Conservation (phyloP, 2,888 invertebrate species). For the Tetheella fluctuosa region DNA sequence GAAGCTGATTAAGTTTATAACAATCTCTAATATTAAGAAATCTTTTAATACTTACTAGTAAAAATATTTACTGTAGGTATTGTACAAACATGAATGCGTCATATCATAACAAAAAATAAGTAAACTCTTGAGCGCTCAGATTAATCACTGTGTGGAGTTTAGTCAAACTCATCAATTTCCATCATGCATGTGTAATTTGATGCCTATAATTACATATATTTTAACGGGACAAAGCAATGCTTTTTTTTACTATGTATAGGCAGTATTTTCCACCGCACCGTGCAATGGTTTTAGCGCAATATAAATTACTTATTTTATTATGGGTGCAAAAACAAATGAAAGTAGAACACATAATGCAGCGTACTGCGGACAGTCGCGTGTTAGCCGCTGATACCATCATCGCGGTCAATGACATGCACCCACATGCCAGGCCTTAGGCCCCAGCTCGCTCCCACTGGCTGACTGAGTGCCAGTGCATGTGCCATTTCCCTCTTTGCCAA, state of each 20-base stretch:
- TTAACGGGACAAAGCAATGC: no score
- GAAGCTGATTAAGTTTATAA: no score
- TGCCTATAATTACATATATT: slow-evolving; percentile 19
- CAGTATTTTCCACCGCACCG: no score
- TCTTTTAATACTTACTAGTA: no score
- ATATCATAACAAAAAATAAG: slow-evolving; percentile 8
- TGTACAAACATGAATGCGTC: neutral
- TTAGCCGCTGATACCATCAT: slow-evolving; percentile 36
- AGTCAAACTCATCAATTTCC: slow-evolving; percentile 51
- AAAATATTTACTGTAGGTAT: no score
- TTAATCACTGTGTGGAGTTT: slow-evolving; percentile 35
- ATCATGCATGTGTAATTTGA: slow-evolving; percentile 53
- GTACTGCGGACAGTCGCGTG: slow-evolving; percentile 26
- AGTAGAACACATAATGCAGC: slow-evolving; percentile 48
- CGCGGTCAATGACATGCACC: slow-evolving; percentile 41
- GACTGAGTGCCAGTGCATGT: neutral
- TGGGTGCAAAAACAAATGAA: slow-evolving; percentile 49
- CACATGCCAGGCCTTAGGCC: slow-evolving; percentile 17
- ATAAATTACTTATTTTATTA: slow-evolving; percentile 48
- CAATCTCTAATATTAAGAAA: no score
- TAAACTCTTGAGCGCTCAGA: slow-evolving; percentile 21
- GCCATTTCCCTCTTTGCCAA: neutral
- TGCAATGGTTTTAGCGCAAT: slow-evolving; percentile 37
- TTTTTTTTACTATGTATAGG: no score
- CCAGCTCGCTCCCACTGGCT: slow-evolving; percentile 21